Conservation (phyloP, 2,888 invertebrate genomes). For the Apodemia zela region DNA sequence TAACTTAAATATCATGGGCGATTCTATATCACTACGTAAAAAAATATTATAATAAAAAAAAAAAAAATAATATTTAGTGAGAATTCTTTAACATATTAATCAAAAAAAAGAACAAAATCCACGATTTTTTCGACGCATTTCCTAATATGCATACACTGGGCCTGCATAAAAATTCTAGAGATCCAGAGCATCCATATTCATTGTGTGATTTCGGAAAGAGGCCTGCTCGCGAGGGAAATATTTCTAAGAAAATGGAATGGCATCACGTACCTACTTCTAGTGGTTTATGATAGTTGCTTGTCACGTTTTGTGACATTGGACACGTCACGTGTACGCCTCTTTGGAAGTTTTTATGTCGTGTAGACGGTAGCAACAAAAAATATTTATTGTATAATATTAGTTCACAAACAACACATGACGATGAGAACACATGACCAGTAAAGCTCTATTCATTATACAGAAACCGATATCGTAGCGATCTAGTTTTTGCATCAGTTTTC, state of each 20-base stretch:
- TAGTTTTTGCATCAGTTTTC: no score
- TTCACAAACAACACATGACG: background rate
- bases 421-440: no score
- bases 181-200: constrained; percentile 31
- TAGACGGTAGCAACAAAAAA: background rate
- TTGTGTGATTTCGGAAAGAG: constrained; percentile 47
- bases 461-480: no score
- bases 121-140: no score
- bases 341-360: background rate
- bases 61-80: no score
- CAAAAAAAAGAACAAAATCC: no score
- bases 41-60: no score
- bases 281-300: constrained; percentile 24
- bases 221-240: constrained; percentile 42
- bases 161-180: constrained; percentile 25
- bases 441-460: no score
- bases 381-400: background rate
- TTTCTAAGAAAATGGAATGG: constrained; percentile 38
- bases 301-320: constrained; percentile 23
- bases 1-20: no score
- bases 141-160: background rate
- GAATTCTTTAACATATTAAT: no score
- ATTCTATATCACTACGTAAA: no score
- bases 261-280: constrained; percentile 33
- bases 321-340: background rate